Conservation (phyloP, 64 coral and sea anemone genomes). For the Porites lutea region DNA sequence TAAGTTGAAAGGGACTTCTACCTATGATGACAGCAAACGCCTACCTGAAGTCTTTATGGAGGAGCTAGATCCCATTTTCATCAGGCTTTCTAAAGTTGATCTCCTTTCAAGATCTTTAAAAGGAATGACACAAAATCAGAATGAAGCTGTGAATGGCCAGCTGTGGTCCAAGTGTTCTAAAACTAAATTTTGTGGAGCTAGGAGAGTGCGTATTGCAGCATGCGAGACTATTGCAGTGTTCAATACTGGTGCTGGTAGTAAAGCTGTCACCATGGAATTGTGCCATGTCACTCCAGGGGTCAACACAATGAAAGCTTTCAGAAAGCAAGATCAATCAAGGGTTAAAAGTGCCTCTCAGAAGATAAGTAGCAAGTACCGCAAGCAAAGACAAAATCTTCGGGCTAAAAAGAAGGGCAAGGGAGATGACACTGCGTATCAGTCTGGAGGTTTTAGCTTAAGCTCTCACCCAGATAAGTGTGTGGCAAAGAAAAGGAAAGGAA, state of each 20-base stretch:
- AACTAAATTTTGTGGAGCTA: not conserved
- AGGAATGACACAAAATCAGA: constrained; percentile 62
- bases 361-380: constrained; percentile 39
- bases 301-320: constrained; percentile 49
- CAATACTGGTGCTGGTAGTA: constrained; percentile 43
- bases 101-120: constrained; percentile 45
- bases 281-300: constrained; percentile 22
- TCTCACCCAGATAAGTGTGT: not conserved
- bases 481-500: not conserved
- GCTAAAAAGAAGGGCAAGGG: constrained; percentile 34
- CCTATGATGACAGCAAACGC: constrained; percentile 35
- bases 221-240: constrained; percentile 57
- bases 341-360: constrained; percentile 51
- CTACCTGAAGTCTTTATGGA: constrained; percentile 38
- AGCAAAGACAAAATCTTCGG: constrained; percentile 29
- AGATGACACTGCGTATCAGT: not conserved
- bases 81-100: constrained; percentile 22
- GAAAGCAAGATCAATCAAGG: not conserved
- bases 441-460: not conserved
- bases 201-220: constrained; percentile 25
- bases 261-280: constrained; percentile 24
- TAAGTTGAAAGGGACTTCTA: not conserved
- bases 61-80: constrained; percentile 46
- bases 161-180: constrained; percentile 1
- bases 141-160: constrained; percentile 23